Evolutionary conservation across 1,140 invertebrate genomes (phyloP), one percentile per base, ranked within the genome.

Genomic region (Drosophila nigromelanica): DNA sequence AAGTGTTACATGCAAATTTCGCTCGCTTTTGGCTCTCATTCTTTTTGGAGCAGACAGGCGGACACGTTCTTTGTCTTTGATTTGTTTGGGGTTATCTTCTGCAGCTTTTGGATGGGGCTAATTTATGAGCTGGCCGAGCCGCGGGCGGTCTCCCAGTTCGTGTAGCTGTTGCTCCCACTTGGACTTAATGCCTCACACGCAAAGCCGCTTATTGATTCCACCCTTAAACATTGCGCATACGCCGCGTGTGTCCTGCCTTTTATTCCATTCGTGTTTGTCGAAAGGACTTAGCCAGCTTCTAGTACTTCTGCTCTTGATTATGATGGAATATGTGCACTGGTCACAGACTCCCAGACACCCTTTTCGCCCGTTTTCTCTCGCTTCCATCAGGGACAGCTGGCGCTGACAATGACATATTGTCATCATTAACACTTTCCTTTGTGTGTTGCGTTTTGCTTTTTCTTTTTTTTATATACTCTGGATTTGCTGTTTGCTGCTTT

Each of bases 1-100:
- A 78, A 90, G 68, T 90, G 76, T 75, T 90, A 86, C 86, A 90
- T 90, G 86, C 86, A 90, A 90, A 90, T 90, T 78, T 74, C 50
- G 35, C 35, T 61, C 56, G 54, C 54, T 56, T 42, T 27, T 7
- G 24, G 27, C 8, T 58, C 27, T 27, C 62, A 63, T 60, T 81
- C 48, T 61, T 78, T 66, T 55, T 21, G 51, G 45, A 24, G 69
- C 47, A 27, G 43, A 50, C 54, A 18, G 63, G 40, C 42, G 51
- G 42, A 72, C 60, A 54, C 79, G 76, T 47, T 42, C 67, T 52
- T 73, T 66, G 45, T 69, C 83, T 78, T 52, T 87, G 81, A 87
- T 85, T 87, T 85, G 39, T 75, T 81, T 71, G 56, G 70, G 55
- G 39, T 81, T 75, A 83, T 75, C 60, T 58, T 24, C 39, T 39